phyloP scores from a whole-genome alignment of 2,797 vertebrate species.

The Siniperca obscura region DNA sequence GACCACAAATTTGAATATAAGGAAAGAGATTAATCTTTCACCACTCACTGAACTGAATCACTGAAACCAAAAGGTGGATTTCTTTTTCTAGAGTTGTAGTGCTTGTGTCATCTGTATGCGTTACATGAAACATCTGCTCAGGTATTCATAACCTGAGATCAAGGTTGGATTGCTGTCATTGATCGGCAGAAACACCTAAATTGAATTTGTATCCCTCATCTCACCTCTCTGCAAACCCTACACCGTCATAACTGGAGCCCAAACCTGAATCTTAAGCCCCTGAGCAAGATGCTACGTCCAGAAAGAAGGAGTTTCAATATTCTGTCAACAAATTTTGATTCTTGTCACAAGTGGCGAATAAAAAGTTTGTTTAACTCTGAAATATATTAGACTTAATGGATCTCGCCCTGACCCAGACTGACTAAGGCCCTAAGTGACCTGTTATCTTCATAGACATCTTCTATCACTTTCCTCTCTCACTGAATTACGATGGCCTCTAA shows the following conservation, averaged over 20 bases:
- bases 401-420: not conserved
- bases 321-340: slow-evolving; percentile 12
- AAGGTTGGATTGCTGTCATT: slow-evolving; percentile 81
- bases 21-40: not conserved
- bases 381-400: not conserved
- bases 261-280: slow-evolving; percentile 62
- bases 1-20: not conserved
- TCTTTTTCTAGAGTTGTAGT: not conserved
- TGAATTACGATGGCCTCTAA: not conserved
- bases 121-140: slow-evolving; percentile 66
- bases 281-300: slow-evolving; percentile 17
- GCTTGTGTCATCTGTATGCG: slow-evolving; percentile 68
- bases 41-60: slow-evolving; percentile 2
- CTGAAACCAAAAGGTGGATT: not conserved
- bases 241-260: slow-evolving; percentile 38
- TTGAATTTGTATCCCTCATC: slow-evolving; percentile 84
- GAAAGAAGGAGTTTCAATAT: not conserved
- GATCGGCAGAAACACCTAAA: slow-evolving; percentile 80
- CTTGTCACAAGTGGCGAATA: slow-evolving; percentile 10
- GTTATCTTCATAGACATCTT: not conserved
- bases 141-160: slow-evolving; percentile 83
- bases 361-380: not conserved
- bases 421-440: fast-evolving
- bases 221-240: slow-evolving; percentile 62
- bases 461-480: not conserved